These are phyloP conservation scores for Natrix natrix DNA, from an alignment of 2,797 vertebrate genomes.

Conservation along the genomic window DNA sequence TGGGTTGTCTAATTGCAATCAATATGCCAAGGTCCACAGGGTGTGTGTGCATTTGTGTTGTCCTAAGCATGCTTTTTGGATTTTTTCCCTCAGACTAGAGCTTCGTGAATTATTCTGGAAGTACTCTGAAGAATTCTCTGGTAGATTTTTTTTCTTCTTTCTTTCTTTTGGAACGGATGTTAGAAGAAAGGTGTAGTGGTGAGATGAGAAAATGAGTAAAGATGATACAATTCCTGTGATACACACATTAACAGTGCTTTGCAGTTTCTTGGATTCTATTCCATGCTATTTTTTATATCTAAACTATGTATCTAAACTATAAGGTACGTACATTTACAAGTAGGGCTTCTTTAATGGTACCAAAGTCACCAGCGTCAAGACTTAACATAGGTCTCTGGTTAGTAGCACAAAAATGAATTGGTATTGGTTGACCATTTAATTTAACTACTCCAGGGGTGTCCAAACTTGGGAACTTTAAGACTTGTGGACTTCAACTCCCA, in stretches of 20 bases:
- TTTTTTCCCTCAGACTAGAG: neutral
- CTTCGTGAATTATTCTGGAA: neutral
- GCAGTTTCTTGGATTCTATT: neutral
- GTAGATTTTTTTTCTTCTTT: neutral
- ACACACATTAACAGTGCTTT: neutral
- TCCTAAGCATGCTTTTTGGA: neutral
- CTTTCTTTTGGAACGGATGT: neutral
- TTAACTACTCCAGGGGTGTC: conserved; percentile 57
- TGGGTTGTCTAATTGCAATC: neutral
- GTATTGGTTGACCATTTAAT: conserved; percentile 76
- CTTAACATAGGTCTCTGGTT: conserved; percentile 63
- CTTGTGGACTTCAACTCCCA: too few species aligned
- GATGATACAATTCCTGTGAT: neutral
- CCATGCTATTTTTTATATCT: conserved; percentile 7
- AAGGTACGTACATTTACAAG: conserved; percentile 15
- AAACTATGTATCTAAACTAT: conserved; percentile 20
- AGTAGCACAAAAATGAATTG: conserved; percentile 68
- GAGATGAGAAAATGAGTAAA: neutral
- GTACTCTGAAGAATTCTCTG: neutral
- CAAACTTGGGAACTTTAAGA: too few species aligned
- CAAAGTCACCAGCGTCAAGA: conserved; percentile 51
- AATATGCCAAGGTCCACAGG: conserved; percentile 12
- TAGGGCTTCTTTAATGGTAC: conserved; percentile 20
- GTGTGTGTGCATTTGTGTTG: neutral
- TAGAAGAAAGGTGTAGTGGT: neutral